Evolutionary conservation across 2,113 vertebrate species (phyloP).

Genomic region (Syngnathus scovelli): DNA sequence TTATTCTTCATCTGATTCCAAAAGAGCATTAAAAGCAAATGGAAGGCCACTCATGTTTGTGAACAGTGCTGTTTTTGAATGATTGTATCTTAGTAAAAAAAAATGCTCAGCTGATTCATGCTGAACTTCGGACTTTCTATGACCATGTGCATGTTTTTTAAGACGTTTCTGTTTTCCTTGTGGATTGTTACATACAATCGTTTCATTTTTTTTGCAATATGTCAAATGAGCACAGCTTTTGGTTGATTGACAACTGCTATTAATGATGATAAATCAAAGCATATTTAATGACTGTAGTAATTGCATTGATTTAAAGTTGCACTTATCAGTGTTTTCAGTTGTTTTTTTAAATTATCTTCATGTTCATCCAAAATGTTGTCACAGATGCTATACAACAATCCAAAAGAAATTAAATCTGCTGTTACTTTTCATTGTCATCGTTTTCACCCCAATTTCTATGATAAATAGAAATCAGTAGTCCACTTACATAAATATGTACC

Average conservation of each 20-base stretch:
- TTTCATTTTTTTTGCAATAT: slow-evolving; percentile 1
- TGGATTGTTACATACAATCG: neutral
- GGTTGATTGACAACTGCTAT: neutral
- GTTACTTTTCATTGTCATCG: neutral
- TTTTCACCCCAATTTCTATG: neutral
- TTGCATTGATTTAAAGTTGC: neutral
- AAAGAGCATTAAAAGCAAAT: slow-evolving; percentile 3
- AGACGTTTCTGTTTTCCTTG: neutral
- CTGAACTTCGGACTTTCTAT: neutral
- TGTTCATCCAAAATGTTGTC: neutral
- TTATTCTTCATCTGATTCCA: slow-evolving; percentile 11
- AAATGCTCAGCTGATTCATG: neutral
- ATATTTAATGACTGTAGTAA: neutral
- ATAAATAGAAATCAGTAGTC: neutral
- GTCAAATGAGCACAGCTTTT: neutral
- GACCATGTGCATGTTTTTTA: slow-evolving; percentile 8
- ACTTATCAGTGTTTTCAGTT: neutral
- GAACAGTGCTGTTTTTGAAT: slow-evolving; percentile 13
- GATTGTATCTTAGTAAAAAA: slow-evolving; percentile 30
- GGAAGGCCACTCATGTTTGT: slow-evolving; percentile 2
- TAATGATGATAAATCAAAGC: neutral
- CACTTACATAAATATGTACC: neutral
- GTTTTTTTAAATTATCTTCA: neutral
- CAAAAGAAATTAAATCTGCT: neutral
- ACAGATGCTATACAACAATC: neutral